phyloP scores from a whole-genome alignment of 2,113 vertebrate genomes.

The Tor tambroides region DNA sequence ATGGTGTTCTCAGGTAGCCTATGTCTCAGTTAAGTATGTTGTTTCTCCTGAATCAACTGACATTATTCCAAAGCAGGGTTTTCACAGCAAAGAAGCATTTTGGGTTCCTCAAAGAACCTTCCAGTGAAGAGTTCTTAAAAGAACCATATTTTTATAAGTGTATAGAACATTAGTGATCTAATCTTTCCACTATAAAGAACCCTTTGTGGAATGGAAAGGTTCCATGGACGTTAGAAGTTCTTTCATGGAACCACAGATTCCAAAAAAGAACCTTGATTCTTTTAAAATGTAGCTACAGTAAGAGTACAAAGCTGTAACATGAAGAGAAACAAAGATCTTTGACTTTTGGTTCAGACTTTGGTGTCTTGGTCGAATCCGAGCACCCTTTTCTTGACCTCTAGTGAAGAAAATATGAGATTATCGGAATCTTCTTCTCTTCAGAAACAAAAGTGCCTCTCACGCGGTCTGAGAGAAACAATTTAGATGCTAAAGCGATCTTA shows the following conservation, averaged over 20 bases:
- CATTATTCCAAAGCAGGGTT: neutral
- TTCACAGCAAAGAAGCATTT: too few relatives aligned
- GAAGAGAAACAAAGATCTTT: neutral
- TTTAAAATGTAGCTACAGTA: neutral
- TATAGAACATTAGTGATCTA: neutral
- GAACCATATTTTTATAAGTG: too few relatives aligned
- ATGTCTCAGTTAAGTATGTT: neutral
- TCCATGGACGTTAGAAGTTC: neutral
- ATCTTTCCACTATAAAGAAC: neutral
- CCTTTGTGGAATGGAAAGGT: neutral
- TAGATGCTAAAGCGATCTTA: neutral
- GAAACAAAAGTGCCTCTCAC: neutral
- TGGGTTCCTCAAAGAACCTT: too few relatives aligned
- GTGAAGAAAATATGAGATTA: neutral
- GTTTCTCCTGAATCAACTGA: neutral
- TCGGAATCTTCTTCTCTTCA: neutral
- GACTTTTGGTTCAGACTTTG: neutral
- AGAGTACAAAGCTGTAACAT: neutral
- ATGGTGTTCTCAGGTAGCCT: neutral
- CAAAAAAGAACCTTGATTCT: neutral
- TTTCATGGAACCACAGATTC: neutral
- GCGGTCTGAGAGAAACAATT: neutral
- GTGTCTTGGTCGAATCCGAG: neutral
- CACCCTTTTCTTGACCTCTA: neutral
- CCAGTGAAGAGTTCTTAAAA: too few relatives aligned